A percentile compares a stretch with the other conserved stretches of the same genome.
Evolutionary conservation across 2,888 invertebrate genomes (phyloP).

Genomic region (Aplocera efformata): DNA sequence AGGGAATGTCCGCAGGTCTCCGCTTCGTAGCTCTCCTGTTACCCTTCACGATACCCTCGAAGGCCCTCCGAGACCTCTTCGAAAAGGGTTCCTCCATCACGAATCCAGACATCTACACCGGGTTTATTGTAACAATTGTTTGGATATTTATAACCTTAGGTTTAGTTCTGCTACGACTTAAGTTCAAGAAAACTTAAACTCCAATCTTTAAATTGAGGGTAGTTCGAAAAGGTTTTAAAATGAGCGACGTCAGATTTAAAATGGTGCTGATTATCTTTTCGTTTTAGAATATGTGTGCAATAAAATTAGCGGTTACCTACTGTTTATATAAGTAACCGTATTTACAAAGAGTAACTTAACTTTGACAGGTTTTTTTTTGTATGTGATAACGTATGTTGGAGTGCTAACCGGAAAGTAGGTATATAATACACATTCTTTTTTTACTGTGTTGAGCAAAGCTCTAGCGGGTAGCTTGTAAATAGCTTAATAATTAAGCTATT

Average conservation of each 20-base stretch:
- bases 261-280: background rate
- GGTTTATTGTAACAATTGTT: constrained; percentile 83
- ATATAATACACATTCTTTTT: constrained; percentile 1
- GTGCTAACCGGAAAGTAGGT: too few species aligned
- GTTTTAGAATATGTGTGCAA: constrained; percentile 7
- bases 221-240: background rate
- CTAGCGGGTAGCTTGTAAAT: constrained; percentile 47
- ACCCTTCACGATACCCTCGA: constrained; percentile 90
- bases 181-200: constrained; percentile 52
- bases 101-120: constrained; percentile 85
- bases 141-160: constrained; percentile 83
- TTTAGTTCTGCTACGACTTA: constrained; percentile 76
- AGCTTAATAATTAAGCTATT: constrained; percentile 22
- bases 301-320: constrained; percentile 6
- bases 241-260: too few species aligned
- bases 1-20: constrained; percentile 83
- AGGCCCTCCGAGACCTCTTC: constrained; percentile 87
- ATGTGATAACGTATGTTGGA: background rate
- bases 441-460: constrained; percentile 24
- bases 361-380: background rate
- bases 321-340: background rate
- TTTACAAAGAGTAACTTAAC: background rate
- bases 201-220: background rate
- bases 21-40: constrained; percentile 82
- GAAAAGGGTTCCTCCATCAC: constrained; percentile 86